Conservation (phyloP, 2,113 vertebrate species). For the Gobius niger region DNA sequence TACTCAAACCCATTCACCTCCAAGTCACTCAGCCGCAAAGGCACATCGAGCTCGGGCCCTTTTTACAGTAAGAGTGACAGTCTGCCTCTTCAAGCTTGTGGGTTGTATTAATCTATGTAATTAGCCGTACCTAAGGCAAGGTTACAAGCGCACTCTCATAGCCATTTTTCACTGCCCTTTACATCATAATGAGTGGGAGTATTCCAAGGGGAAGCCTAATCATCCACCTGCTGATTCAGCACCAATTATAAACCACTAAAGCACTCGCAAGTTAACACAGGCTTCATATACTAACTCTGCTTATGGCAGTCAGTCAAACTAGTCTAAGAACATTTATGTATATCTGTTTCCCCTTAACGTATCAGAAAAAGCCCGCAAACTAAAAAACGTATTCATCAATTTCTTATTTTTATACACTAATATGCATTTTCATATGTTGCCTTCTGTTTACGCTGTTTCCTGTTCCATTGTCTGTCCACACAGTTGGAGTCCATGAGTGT, state of each 20-base stretch:
- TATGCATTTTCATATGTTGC: background rate
- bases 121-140: constrained; percentile 34
- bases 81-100: constrained; percentile 6
- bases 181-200: constrained; percentile 49
- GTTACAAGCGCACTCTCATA: constrained; percentile 23
- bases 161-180: constrained; percentile 23
- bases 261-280: background rate
- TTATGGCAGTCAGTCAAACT: background rate
- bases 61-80: constrained; percentile 19
- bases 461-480: background rate
- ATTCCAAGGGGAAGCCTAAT: constrained; percentile 33
- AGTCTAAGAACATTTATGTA: too few relatives aligned
- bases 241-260: constrained; percentile 33
- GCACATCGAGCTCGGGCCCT: background rate
- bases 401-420: background rate
- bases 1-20: constrained; percentile 12
- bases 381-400: background rate
- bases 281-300: background rate
- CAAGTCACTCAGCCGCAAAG: background rate
- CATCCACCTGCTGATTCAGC: constrained; percentile 50
- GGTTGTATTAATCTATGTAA: constrained; percentile 26
- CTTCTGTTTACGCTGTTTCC: background rate
- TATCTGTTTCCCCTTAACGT: background rate
- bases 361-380: background rate
- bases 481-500: background rate